Conservation (phyloP, 2,888 invertebrate genomes). For the Caenorhabditis sulstoni region DNA sequence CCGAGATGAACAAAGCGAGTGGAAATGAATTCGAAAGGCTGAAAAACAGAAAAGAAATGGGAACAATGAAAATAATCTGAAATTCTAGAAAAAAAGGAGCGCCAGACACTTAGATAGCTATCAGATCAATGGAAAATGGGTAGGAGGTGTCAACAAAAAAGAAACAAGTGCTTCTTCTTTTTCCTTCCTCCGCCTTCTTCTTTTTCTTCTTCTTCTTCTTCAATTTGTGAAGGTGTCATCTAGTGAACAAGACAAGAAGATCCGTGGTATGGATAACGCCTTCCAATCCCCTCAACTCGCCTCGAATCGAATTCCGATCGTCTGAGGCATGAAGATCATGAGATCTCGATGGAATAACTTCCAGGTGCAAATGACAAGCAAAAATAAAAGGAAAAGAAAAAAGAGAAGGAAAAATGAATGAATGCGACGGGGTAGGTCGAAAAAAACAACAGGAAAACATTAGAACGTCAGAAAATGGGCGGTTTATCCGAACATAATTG, state of each 20-base stretch:
- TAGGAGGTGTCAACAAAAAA: constrained; percentile 41
- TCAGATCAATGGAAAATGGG: constrained; percentile 31
- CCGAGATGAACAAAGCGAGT: neutral
- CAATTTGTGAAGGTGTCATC: constrained; percentile 34
- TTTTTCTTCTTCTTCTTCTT: neutral
- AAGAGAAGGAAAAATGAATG: neutral
- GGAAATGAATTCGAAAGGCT: neutral
- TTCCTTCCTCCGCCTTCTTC: neutral
- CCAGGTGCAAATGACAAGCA: neutral
- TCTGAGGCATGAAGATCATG: constrained; percentile 7
- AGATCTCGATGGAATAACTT: neutral
- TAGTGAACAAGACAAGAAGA: constrained; percentile 39
- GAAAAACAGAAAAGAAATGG: constrained; percentile 7
- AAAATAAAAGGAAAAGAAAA: constrained; percentile 4
- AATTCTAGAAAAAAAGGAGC: constrained; percentile 28
- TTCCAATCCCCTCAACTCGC: no score
- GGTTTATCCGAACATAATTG: constrained; percentile 57
- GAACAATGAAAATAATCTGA: constrained; percentile 40
- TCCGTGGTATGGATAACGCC: constrained; percentile 41
- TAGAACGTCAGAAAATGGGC: constrained; percentile 39
- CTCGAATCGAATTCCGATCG: constrained; percentile 20
- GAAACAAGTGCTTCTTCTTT: constrained; percentile 30
- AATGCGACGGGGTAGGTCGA: neutral
- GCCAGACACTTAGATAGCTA: constrained; percentile 14
- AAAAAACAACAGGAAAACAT: constrained; percentile 49